These are phyloP conservation scores for Grus americana DNA, from an alignment of 2,113 vertebrate species.

Conservation along the genomic window DNA sequence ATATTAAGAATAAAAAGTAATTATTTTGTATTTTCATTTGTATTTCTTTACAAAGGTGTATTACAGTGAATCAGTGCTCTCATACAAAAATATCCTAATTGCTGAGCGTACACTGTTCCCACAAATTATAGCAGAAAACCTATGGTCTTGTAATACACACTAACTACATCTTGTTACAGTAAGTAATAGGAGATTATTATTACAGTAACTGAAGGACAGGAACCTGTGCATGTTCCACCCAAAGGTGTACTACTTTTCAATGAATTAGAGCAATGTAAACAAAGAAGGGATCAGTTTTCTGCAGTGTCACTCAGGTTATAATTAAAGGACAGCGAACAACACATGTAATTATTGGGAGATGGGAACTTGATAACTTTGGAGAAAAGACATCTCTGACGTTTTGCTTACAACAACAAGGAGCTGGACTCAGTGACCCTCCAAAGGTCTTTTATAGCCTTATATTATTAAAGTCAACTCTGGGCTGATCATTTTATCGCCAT, in stretches of 20 bases:
- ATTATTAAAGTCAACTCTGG: neutral
- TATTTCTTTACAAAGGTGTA: neutral
- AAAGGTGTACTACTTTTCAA: neutral
- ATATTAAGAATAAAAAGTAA: neutral
- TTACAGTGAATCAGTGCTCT: neutral
- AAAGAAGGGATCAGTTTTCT: conserved; percentile 27
- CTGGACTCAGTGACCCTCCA: conserved; percentile 9
- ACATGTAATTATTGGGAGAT: conserved; percentile 55
- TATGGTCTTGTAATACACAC: neutral
- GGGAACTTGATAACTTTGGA: conserved; percentile 51
- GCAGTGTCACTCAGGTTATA: neutral
- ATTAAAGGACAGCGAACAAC: conserved; percentile 20
- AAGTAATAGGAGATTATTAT: neutral
- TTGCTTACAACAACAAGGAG: conserved; percentile 26
- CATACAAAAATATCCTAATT: neutral
- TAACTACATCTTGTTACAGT: neutral
- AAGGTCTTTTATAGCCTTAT: neutral
- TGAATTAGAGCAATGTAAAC: conserved; percentile 20
- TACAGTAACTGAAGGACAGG: neutral
- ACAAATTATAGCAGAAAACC: neutral
- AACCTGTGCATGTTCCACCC: neutral
- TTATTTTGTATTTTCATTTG: neutral
- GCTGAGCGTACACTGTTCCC: neutral
- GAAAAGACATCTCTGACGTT: conserved; percentile 28
- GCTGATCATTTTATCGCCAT: neutral